Percentiles rank a stretch among this genome's conserved stretches.
Conservation (phyloP, 2,888 invertebrate species). For the Tiphia femorata region DNA sequence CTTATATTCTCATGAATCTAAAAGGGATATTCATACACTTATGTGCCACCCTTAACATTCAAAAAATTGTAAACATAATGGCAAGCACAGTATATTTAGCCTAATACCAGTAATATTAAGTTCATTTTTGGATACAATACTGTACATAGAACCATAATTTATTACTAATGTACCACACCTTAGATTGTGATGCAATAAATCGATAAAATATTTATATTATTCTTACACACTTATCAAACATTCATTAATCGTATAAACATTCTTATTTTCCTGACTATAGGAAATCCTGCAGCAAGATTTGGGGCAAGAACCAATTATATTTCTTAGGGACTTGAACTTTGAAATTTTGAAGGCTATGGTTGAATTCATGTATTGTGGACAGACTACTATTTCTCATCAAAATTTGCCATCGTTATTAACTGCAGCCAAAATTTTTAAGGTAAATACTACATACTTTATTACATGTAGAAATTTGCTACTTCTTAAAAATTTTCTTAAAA, state of each 20-base stretch:
- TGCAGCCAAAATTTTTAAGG: constrained; percentile 80
- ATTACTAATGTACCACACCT: no score
- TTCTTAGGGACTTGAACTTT: constrained; percentile 78
- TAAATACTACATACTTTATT: constrained; percentile 51
- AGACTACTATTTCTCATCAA: constrained; percentile 78
- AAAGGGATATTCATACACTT: no score
- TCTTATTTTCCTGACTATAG: constrained; percentile 41
- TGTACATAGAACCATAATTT: no score
- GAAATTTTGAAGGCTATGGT: constrained; percentile 79
- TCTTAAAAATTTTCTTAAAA: no score
- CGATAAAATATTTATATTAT: no score
- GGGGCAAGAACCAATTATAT: constrained; percentile 69
- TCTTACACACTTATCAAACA: not conserved
- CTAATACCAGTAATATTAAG: no score
- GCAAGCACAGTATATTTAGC: no score
- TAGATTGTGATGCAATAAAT: no score
- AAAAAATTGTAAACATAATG: no score
- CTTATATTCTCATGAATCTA: no score
- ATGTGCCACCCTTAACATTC: no score
- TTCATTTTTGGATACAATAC: no score
- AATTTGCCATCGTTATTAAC: constrained; percentile 78
- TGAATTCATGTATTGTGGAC: constrained; percentile 84
- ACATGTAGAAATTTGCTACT: constrained; percentile 1
- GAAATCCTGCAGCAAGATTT: constrained; percentile 69
- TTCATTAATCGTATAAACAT: constrained; percentile 8